These are phyloP conservation scores for Melitaea cinxia DNA, from an alignment of 1,140 invertebrate genomes.

Conservation along the genomic window DNA sequence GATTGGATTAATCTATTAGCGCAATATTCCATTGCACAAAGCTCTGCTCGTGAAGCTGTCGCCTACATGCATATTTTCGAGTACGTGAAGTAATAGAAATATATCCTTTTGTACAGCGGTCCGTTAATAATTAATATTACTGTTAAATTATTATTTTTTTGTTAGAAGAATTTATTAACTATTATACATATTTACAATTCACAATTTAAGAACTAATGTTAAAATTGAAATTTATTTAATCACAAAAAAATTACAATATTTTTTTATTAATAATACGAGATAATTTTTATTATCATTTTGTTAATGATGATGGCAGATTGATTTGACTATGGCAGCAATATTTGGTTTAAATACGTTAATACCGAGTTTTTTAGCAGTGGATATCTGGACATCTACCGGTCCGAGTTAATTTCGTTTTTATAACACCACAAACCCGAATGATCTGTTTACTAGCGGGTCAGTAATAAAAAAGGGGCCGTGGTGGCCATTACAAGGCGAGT, in stretches of 20 bases:
- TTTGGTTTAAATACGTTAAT: too few species aligned
- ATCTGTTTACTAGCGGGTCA: constrained; percentile 81
- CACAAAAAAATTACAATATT: too few species aligned
- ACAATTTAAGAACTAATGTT: too few species aligned
- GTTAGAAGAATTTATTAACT: too few species aligned
- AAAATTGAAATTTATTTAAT: too few species aligned
- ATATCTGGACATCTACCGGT: constrained; percentile 71
- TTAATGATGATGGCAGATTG: too few species aligned
- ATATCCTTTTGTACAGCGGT: not conserved
- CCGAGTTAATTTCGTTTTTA: constrained; percentile 80
- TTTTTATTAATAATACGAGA: too few species aligned
- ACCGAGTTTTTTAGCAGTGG: constrained; percentile 54
- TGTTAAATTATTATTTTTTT: too few species aligned
- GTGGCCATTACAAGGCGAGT: constrained; percentile 74
- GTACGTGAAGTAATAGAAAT: constrained; percentile 8
- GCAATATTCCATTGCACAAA: constrained; percentile 64
- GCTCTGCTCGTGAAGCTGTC: constrained; percentile 42
- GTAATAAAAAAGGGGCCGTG: constrained; percentile 80
- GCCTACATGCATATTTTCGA: constrained; percentile 24
- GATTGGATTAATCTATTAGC: constrained; percentile 79
- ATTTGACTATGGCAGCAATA: too few species aligned
- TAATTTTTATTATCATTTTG: too few species aligned
- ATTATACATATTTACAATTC: too few species aligned
- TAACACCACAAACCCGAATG: constrained; percentile 81
- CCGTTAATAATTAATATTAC: too few species aligned